Evolutionary conservation across 2,113 vertebrate species (phyloP), one percentile per base, ranked within the genome.

Genomic region (Alexandromys fortis): DNA sequence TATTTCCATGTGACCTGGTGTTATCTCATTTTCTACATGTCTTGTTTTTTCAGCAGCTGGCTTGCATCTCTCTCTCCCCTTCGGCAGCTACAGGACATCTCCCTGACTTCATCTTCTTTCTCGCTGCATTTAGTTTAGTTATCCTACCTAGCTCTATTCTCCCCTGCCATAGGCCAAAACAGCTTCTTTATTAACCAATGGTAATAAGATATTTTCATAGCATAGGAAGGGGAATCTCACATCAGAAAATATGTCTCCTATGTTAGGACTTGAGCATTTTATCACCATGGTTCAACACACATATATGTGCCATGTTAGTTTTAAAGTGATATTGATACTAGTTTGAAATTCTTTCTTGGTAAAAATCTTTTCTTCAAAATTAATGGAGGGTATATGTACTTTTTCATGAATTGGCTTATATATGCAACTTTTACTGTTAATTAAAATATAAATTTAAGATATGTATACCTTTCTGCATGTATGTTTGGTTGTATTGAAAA

Each of bases 301-400:
- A 30, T 88, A 5, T 16, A 19, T 5, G 42, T 89, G 7, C 9
- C 1, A 5, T 7, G 9, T 83, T 91, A 83, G 9, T 81, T 76
- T 93, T 92, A 52, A 61, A 85, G 16, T 68, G 75, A 14, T 58
- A 86, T 73, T 58, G 24, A 45, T n/a, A 78, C 3, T 73, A 65
- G 47, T 83, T 68, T 87, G 52, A 89, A 89, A 70, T 58, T 93
- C 45, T 89, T 49, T 88, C 91, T 86, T 82, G 45, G 35, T 72
- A 87, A 88, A 61, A 95, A 85, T 30, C 16, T 72, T 16, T 58
- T 91, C 38, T 92, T 97, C 79, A 33, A 79, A 92, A 95, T 92
- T 94, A 47, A 73, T 81, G 21, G 85, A 11, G 58, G 68, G 1
- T 81, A 65, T 89, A 49, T 87, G 30, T 72, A 72, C 49, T 75